These are phyloP conservation scores for Cantharis nigra DNA, from an alignment of 2,888 invertebrate species.

Conservation along the genomic window DNA sequence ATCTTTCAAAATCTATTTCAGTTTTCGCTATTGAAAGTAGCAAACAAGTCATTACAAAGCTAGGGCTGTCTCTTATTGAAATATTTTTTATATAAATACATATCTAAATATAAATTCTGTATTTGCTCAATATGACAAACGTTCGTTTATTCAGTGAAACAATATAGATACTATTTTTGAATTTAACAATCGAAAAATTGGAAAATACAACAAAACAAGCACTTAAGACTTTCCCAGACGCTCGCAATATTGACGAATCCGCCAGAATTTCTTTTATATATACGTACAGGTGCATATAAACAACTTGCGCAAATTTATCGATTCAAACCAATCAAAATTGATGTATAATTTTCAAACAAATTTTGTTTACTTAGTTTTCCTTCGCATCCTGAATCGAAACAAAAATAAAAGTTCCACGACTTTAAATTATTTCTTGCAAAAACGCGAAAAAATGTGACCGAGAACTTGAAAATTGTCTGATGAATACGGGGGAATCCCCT, in stretches of 20 bases:
- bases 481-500: too few species aligned
- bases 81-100: background rate
- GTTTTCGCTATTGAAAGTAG: background rate
- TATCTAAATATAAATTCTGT: background rate
- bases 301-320: background rate
- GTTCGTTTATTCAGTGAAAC: background rate
- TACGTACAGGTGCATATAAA: background rate
- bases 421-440: too few species aligned
- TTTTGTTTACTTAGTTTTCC: background rate
- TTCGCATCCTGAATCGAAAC: too few species aligned
- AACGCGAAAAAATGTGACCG: too few species aligned
- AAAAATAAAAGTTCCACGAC: too few species aligned
- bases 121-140: background rate
- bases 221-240: background rate
- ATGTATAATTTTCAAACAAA: background rate
- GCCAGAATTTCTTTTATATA: background rate
- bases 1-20: background rate
- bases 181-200: background rate
- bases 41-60: background rate
- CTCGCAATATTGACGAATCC: background rate
- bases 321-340: background rate
- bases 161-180: background rate
- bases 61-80: background rate
- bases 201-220: background rate
- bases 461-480: too few species aligned